Evolutionary conservation across 2,797 vertebrate genomes (phyloP).

Genomic region (Enteromius fasciolatus): DNA sequence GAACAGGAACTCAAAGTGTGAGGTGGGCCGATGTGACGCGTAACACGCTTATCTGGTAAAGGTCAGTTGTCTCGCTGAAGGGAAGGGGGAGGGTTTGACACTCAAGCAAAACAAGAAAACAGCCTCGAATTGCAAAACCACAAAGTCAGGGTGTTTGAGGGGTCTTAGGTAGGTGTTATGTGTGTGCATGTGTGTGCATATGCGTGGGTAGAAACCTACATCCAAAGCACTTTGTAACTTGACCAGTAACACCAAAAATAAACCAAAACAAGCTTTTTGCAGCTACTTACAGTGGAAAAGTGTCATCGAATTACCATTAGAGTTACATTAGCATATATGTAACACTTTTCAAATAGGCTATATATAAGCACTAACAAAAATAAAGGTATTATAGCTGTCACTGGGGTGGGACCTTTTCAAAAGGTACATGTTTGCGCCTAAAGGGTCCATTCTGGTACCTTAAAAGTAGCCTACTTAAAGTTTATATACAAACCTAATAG

Average conservation of each 20-base stretch:
- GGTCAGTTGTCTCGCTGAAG: slow-evolving; percentile 49
- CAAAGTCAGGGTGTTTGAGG: slow-evolving; percentile 32
- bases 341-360: background rate
- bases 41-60: slow-evolving; percentile 42
- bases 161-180: slow-evolving; percentile 41
- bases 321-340: background rate
- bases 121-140: slow-evolving; percentile 30
- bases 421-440: too few relatives aligned
- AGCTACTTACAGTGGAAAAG: background rate
- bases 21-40: background rate
- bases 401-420: too few relatives aligned
- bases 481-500: too few relatives aligned
- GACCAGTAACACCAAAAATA: slow-evolving; percentile 17
- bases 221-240: background rate
- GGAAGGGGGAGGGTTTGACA: slow-evolving; percentile 50
- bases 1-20: slow-evolving; percentile 31
- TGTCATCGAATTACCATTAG: background rate
- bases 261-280: slow-evolving; percentile 1
- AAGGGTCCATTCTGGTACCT: too few relatives aligned
- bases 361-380: too few relatives aligned
- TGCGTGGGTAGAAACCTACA: slow-evolving; percentile 9
- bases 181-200: background rate
- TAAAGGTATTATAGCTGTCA: too few relatives aligned
- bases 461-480: too few relatives aligned
- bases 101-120: slow-evolving; percentile 54